These are phyloP conservation scores for Buathra laborator DNA, from an alignment of 2,888 invertebrate genomes.

Conservation along the genomic window DNA sequence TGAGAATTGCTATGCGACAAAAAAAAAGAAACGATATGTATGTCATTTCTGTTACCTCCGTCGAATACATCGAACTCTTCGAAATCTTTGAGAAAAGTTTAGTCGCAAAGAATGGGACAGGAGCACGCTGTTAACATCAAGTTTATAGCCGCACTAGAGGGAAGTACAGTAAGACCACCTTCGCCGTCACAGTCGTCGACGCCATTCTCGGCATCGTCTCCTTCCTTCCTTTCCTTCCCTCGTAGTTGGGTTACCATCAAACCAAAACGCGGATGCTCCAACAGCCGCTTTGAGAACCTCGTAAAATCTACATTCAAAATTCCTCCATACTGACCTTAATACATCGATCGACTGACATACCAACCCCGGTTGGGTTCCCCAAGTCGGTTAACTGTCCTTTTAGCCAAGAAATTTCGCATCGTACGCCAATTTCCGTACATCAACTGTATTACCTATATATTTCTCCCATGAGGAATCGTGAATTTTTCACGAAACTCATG, in stretches of 20 bases:
- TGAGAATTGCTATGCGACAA: background rate
- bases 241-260: slow-evolving; percentile 11
- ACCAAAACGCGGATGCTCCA: slow-evolving; percentile 2
- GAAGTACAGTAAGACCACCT: slow-evolving; percentile 3
- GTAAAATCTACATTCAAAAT: slow-evolving; percentile 39
- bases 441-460: background rate
- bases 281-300: slow-evolving; percentile 16
- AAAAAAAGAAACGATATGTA: background rate
- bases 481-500: slow-evolving; percentile 36
- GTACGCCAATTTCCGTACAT: slow-evolving; percentile 26
- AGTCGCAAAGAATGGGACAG: background rate
- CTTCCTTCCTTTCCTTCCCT: background rate
- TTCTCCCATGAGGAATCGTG: slow-evolving; percentile 30
- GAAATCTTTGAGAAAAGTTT: slow-evolving; percentile 21
- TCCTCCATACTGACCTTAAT: slow-evolving; percentile 8
- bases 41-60: background rate
- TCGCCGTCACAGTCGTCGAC: slow-evolving; percentile 16
- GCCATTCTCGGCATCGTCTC: slow-evolving; percentile 15
- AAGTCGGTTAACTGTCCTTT: background rate
- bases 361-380: background rate
- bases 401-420: slow-evolving; percentile 25
- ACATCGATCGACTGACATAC: slow-evolving; percentile 2
- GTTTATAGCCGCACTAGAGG: slow-evolving; percentile 20
- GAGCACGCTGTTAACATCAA: slow-evolving; percentile 38
- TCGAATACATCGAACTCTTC: slow-evolving; percentile 4